These are phyloP conservation scores for Lepilemur septentrionalis DNA, from an alignment of 2,797 vertebrate genomes.

Conservation along the genomic window DNA sequence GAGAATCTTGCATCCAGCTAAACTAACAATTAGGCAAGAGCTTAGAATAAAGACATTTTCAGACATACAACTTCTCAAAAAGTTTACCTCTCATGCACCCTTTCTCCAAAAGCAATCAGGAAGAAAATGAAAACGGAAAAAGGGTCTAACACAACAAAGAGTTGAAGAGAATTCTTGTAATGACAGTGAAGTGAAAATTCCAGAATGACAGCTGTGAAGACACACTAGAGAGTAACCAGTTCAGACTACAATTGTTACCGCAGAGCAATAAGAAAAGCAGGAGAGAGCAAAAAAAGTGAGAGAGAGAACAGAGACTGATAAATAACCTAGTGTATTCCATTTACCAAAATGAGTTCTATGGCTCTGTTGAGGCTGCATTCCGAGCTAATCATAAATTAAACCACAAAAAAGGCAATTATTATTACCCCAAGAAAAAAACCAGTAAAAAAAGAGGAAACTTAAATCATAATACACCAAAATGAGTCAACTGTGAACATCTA, in stretches of 20 bases:
- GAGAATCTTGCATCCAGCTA: conserved; percentile 8
- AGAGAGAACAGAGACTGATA: neutral
- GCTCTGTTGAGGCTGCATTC: neutral
- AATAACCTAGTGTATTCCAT: neutral
- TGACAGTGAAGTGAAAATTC: neutral
- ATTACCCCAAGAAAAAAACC: neutral
- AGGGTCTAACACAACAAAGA: neutral
- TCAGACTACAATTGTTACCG: neutral
- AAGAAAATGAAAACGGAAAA: conserved; percentile 42
- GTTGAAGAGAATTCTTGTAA: neutral
- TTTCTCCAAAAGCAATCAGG: conserved; percentile 28
- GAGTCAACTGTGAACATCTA: neutral
- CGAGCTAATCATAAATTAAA: neutral
- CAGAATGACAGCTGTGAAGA: neutral
- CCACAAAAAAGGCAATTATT: neutral
- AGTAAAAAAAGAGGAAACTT: neutral
- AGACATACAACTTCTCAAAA: neutral
- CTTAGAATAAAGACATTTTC: conserved; percentile 36
- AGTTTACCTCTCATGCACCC: neutral
- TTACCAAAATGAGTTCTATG: neutral
- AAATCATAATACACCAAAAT: neutral
- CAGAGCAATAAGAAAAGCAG: neutral
- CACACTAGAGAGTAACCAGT: neutral
- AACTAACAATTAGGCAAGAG: neutral
- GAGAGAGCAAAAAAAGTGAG: neutral